A percentile compares a stretch with the other conserved stretches of the same genome.
phyloP scores from a whole-genome alignment of 2,888 invertebrate species.

The Neria commutata region DNA sequence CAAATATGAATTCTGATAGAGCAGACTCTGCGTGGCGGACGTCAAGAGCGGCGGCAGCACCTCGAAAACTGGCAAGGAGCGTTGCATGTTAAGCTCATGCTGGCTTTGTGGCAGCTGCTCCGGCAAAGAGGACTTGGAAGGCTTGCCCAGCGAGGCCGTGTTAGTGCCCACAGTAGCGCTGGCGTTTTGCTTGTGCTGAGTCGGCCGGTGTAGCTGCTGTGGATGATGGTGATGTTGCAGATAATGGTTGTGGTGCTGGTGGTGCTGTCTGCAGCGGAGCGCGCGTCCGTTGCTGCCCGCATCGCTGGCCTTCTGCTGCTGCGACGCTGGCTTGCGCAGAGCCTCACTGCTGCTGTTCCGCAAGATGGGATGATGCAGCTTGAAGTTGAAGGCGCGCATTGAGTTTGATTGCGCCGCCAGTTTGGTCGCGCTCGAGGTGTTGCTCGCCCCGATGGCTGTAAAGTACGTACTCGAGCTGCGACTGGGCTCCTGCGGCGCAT shows the following conservation, averaged over 20 bases:
- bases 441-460: too few species aligned
- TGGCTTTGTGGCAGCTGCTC: not conserved
- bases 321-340: constrained; percentile 2
- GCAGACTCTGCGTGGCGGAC: not conserved
- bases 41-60: constrained; percentile 16
- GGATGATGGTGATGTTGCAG: not conserved
- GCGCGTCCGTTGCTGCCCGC: too few species aligned
- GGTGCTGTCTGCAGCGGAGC: not conserved
- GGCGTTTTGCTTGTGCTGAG: not conserved
- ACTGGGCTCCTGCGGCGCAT: not conserved
- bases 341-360: not conserved
- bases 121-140: not conserved
- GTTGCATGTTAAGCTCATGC: constrained; percentile 10
- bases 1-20: constrained; percentile 11
- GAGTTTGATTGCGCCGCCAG: not conserved
- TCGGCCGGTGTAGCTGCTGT: not conserved
- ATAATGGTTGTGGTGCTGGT: not conserved
- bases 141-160: not conserved
- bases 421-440: not conserved
- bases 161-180: not conserved
- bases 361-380: constrained; percentile 7
- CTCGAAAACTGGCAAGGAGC: constrained; percentile 24
- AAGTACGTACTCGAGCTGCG: too few species aligned
- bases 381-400: constrained; percentile 4
- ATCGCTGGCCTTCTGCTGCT: not conserved